Base-by-base conservation (phyloP, 2,797 vertebrate genomes). In the Loris lydekkerianus region DNA sequence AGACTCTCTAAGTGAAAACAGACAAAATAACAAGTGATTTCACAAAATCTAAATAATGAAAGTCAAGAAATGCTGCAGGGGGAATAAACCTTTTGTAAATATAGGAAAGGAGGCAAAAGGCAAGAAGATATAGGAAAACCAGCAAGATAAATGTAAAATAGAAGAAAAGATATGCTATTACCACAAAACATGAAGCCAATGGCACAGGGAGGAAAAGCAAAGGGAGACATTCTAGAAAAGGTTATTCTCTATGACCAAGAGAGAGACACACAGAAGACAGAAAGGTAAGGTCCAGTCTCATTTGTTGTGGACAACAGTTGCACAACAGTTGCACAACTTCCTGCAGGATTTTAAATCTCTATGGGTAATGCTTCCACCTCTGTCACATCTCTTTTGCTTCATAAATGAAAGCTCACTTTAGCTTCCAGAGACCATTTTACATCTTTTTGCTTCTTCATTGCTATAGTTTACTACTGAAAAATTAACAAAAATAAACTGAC, bases 11-110 rank as follows among this genome's bases (percentile, higher is more conserved):
- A 65, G 27, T 89, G 53, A 49, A 94, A 65, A 18, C 27, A 72
- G 49, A 86, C 75, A 93, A 56, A 82, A 14, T 60, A 70, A 69
- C 18, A 89, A 10, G 46, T 85, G 21, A 80, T 78, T 77, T 29
- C 90, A 91, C 96, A 73, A 67, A 81, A 40, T 3, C 92, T 40
- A 91, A 93, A 94, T 81, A 94, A 95, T 73, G 43, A 92, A 83
- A 69, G 17, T 78, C 70, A 78, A 97, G 34, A 60, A 87, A 76
- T 70, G 61, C 70, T 89, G 37, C 77, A 91, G 37, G 3, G 56
- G 56, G 76, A 89, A 90, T 53, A 96, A 65, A 10, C 11, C 2
- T 11, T 86, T 93, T 7, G 40, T 25, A 78, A 67, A 96, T 34
- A 46, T 63, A 15, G 69, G 40, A 53, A 63, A 96, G 61, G 86